Percentiles rank a stretch among this genome's conserved stretches.
phyloP scores from a whole-genome alignment of 2,797 vertebrate species.

The Mionectes olivaceus region DNA sequence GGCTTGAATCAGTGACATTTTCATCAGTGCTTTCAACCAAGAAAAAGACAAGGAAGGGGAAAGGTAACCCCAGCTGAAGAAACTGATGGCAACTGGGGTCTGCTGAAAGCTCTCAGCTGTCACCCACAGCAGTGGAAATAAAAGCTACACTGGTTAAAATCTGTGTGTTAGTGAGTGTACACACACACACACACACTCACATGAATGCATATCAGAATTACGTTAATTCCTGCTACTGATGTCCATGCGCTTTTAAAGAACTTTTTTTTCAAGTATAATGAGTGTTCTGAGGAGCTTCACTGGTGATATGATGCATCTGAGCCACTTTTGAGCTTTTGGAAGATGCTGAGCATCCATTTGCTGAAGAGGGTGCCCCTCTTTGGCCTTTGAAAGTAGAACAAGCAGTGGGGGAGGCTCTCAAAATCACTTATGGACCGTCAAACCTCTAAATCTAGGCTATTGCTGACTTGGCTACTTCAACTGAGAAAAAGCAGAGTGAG shows the following conservation, averaged over 20 bases:
- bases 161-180: background rate
- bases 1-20: background rate
- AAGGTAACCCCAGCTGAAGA: background rate
- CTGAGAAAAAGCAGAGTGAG: conserved; percentile 12
- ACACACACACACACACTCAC: background rate
- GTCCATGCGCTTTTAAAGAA: background rate
- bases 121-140: background rate
- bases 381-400: background rate
- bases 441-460: background rate
- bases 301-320: background rate
- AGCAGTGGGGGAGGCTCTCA: background rate
- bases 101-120: background rate
- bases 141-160: background rate
- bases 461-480: background rate
- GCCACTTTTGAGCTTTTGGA: background rate
- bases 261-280: background rate
- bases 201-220: background rate
- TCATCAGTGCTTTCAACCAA: background rate
- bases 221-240: background rate
- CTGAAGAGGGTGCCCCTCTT: background rate
- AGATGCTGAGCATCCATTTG: background rate
- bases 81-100: background rate
- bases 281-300: background rate
- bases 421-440: background rate
- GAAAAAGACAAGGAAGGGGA: background rate